Evolutionary conservation across 2,797 vertebrate genomes (phyloP).

Genomic region (Acrossocheilus fasciatus): DNA sequence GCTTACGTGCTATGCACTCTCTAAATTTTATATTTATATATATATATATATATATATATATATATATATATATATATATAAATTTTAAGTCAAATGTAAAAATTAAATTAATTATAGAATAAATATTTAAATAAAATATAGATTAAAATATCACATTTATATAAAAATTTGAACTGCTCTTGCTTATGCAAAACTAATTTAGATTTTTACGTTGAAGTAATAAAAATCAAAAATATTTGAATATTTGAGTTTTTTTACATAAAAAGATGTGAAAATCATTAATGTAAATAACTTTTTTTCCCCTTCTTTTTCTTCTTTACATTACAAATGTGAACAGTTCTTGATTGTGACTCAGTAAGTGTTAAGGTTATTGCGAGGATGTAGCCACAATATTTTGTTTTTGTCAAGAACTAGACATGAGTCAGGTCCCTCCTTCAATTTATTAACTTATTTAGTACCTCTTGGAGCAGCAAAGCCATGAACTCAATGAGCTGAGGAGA

Average conservation of each 20-base stretch:
- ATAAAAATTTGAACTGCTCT: neutral
- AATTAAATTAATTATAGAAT: neutral
- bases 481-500: constrained; percentile 94
- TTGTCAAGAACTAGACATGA: neutral
- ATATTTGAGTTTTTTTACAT: neutral
- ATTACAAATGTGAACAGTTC: neutral
- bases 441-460: constrained; percentile 77
- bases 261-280: neutral
- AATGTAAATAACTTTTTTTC: too few species aligned
- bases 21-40: too few species aligned
- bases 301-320: too few species aligned
- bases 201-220: neutral
- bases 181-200: neutral
- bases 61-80: too few species aligned
- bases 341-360: neutral
- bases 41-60: too few species aligned
- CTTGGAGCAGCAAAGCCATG: constrained; percentile 86
- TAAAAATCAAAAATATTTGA: neutral
- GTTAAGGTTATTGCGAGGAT: neutral
- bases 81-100: neutral
- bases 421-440: neutral
- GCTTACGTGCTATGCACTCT: too few species aligned
- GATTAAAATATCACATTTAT: neutral
- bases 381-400: too few species aligned
- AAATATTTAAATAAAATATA: neutral